These are phyloP conservation scores for Ochropleura leucogaster DNA, from an alignment of 2,888 invertebrate species.

Conservation along the genomic window DNA sequence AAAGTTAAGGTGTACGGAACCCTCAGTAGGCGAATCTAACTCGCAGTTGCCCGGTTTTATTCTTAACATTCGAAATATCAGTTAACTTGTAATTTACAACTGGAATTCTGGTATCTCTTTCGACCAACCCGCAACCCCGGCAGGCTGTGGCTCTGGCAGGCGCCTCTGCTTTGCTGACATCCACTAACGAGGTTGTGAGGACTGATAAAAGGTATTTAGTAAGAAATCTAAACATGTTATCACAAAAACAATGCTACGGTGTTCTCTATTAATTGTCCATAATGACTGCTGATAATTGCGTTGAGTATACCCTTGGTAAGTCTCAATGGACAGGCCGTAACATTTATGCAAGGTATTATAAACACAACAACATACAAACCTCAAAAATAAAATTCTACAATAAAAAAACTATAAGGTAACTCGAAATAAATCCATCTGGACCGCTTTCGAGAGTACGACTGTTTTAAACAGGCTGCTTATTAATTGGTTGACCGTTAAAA, in stretches of 20 bases:
- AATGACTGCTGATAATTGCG: slow-evolving; percentile 14
- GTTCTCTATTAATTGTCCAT: slow-evolving; percentile 13
- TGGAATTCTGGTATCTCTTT: no score
- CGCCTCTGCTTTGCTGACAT: no score
- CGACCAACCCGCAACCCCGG: no score
- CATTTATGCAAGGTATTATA: neutral
- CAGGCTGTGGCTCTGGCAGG: no score
- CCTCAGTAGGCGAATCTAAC: no score
- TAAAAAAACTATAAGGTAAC: neutral
- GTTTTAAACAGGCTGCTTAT: neutral
- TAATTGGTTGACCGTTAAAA: neutral
- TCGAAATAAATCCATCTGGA: neutral
- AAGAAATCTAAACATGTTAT: slow-evolving; percentile 22
- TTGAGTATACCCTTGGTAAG: neutral
- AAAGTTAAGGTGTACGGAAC: no score
- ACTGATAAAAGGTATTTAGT: slow-evolving; percentile 8
- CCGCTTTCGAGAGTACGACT: neutral
- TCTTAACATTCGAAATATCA: neutral
- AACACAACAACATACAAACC: neutral
- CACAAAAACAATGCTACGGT: slow-evolving; percentile 26
- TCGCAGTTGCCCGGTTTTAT: neutral
- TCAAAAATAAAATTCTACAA: neutral
- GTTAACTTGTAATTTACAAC: slow-evolving; percentile 6
- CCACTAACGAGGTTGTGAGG: neutral
- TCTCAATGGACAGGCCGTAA: neutral